phyloP scores from a whole-genome alignment of 2,113 vertebrate species.

The Eulemur rufifrons region DNA sequence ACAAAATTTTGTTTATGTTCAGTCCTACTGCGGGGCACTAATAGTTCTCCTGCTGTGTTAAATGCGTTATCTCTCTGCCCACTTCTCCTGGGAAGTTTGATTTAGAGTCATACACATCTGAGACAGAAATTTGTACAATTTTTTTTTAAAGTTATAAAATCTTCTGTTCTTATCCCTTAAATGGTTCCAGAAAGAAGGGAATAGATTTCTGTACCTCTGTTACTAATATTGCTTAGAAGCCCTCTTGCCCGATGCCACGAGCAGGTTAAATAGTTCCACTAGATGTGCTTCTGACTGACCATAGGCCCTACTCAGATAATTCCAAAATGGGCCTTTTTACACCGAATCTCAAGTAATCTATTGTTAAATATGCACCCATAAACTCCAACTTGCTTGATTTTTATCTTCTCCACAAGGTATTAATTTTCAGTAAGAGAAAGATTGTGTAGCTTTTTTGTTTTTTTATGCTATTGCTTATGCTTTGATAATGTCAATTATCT shows the following conservation, averaged over 20 bases:
- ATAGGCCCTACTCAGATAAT: neutral
- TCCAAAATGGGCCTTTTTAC: neutral
- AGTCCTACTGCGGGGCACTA: neutral
- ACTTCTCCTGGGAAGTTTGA: neutral
- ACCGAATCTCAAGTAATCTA: neutral
- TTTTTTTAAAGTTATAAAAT: constrained; percentile 3
- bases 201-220: neutral
- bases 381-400: neutral
- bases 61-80: neutral
- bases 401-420: neutral
- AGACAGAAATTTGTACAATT: neutral
- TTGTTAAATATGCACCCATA: neutral
- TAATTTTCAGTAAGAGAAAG: neutral
- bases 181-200: neutral
- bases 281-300: neutral
- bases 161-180: neutral
- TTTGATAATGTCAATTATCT: neutral
- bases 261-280: neutral
- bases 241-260: neutral
- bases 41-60: neutral
- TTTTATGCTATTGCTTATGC: neutral
- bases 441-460: neutral
- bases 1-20: neutral
- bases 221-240: neutral
- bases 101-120: neutral